These are phyloP conservation scores for Chaetorhynchus papuensis DNA, from an alignment of 2,113 vertebrate species.

Conservation along the genomic window DNA sequence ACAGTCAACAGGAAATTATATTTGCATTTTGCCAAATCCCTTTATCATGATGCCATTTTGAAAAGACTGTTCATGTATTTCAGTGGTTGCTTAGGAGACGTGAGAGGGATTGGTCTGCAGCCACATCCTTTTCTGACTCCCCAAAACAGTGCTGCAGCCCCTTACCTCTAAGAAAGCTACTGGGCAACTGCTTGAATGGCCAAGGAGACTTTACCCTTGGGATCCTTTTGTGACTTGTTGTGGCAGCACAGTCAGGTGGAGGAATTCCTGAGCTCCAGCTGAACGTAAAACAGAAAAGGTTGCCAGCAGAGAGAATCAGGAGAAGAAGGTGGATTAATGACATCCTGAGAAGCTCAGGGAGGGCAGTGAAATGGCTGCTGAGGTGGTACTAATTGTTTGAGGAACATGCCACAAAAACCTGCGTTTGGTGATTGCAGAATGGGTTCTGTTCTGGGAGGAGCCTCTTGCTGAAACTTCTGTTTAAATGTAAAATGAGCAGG, in stretches of 20 bases:
- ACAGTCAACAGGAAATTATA: constrained; percentile 51
- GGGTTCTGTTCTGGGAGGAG: neutral
- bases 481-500: neutral
- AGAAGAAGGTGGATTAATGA: neutral
- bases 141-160: neutral
- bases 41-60: constrained; percentile 17
- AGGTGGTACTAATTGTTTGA: neutral
- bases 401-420: neutral
- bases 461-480: neutral
- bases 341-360: neutral
- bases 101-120: neutral
- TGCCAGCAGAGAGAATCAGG: neutral
- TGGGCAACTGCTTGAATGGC: neutral
- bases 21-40: constrained; percentile 34
- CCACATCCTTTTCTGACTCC: neutral
- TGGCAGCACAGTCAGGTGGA: neutral
- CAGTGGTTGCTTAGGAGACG: constrained; percentile 47
- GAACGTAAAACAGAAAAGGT: neutral
- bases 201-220: neutral
- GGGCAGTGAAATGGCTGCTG: neutral
- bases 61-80: constrained; percentile 39
- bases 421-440: fast-evolving
- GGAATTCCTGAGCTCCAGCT: neutral
- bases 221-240: neutral
- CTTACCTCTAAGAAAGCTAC: neutral